Evolutionary conservation across 2,888 invertebrate genomes (phyloP).

Genomic region (Tipula confusa): DNA sequence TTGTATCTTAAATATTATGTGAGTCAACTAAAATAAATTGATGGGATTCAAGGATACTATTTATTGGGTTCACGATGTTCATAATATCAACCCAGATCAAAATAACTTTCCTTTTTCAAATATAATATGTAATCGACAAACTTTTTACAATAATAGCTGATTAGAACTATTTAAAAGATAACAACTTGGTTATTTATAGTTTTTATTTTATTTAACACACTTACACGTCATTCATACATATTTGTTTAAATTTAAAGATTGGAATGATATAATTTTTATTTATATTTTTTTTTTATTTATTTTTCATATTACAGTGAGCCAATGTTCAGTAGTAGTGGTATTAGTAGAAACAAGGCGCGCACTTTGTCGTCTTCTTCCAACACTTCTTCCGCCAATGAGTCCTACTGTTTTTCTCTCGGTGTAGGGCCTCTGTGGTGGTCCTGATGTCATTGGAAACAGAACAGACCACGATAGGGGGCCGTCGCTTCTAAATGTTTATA

Average conservation of each 20-base stretch:
- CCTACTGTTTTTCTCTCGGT: slow-evolving; percentile 85
- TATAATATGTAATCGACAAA: too few species aligned
- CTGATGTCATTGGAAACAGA: slow-evolving; percentile 88
- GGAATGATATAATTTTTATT: neutral
- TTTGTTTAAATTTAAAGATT: too few species aligned
- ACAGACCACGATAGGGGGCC: slow-evolving; percentile 52
- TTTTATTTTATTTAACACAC: neutral
- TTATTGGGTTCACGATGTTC: too few species aligned
- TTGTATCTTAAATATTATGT: too few species aligned
- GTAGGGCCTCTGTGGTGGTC: slow-evolving; percentile 99
- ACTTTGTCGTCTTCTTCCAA: slow-evolving; percentile 54
- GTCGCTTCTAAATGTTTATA: slow-evolving; percentile 51
- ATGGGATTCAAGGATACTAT: too few species aligned
- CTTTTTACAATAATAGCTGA: too few species aligned
- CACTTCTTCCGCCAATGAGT: slow-evolving; percentile 67
- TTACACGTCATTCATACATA: neutral
- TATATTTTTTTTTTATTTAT: slow-evolving; percentile 30
- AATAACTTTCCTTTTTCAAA: too few species aligned
- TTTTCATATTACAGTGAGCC: slow-evolving; percentile 45
- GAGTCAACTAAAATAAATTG: too few species aligned
- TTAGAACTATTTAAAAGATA: neutral
- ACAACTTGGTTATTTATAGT: neutral
- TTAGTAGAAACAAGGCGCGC: slow-evolving; percentile 47
- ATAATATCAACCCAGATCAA: too few species aligned
- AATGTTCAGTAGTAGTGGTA: slow-evolving; percentile 48